Evolutionary conservation across 2,113 vertebrate genomes (phyloP).

Genomic region (Ammodytes dubius): DNA sequence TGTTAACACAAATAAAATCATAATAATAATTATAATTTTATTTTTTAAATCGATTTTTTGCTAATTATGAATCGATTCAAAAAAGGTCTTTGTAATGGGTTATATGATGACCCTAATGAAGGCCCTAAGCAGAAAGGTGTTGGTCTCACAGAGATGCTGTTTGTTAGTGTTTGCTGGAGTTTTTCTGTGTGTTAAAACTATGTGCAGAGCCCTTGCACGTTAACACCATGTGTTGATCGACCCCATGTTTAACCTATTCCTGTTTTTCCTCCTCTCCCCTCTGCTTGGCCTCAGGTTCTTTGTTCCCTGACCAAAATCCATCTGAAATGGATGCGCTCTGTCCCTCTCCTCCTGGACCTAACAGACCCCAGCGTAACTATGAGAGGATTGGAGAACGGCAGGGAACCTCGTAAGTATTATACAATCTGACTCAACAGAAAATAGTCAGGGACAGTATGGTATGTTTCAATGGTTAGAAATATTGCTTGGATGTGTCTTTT

Average conservation of each 20-base stretch:
- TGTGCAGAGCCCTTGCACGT: neutral
- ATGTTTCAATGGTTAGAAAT: neutral
- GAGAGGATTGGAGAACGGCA: conserved; percentile 80
- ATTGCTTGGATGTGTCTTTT: no score
- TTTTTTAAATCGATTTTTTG: no score
- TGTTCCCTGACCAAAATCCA: conserved; percentile 72
- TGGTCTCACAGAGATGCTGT: no score
- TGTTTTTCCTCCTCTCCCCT: neutral
- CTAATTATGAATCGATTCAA: no score
- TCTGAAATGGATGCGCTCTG: conserved; percentile 79
- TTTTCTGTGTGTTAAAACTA: neutral
- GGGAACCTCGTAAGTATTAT: conserved; percentile 81
- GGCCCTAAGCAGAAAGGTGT: neutral
- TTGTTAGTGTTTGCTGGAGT: neutral
- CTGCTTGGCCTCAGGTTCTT: conserved; percentile 53
- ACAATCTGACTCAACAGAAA: neutral
- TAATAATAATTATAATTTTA: no score
- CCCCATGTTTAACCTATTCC: neutral
- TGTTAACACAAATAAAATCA: no score
- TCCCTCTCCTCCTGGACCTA: conserved; percentile 69
- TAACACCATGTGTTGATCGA: neutral
- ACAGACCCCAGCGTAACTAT: conserved; percentile 76
- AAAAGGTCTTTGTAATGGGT: neutral
- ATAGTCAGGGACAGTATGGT: neutral
- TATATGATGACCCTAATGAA: neutral